Evolutionary conservation across 2,113 vertebrate species (phyloP).

Genomic region (Polypterus senegalus): DNA sequence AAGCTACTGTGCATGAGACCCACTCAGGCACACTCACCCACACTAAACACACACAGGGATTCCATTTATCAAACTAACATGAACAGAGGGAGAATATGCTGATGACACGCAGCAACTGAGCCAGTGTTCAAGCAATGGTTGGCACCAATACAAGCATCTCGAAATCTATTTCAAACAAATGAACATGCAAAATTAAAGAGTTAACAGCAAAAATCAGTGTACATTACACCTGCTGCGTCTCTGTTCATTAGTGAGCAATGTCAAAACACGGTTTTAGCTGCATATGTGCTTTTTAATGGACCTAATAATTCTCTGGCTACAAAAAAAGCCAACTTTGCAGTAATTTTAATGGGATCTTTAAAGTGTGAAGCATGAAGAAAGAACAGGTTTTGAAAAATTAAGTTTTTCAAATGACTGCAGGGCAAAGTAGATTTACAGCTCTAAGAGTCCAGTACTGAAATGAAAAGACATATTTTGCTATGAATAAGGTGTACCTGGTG

Average conservation of each 20-base stretch:
- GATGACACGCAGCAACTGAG: no score
- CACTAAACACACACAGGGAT: no score
- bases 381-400: slow-evolving; percentile 39
- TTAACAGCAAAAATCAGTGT: not conserved
- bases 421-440: slow-evolving; percentile 3
- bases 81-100: no score
- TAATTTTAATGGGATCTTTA: slow-evolving; percentile 46
- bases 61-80: no score
- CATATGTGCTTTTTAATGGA: slow-evolving; percentile 3
- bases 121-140: no score
- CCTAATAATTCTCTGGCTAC: slow-evolving; percentile 28
- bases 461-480: no score
- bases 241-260: not conserved
- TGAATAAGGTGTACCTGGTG: no score
- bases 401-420: slow-evolving; percentile 28
- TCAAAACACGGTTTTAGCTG: not conserved
- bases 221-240: not conserved
- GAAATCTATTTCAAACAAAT: no score
- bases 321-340: slow-evolving; percentile 26
- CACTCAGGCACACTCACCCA: no score
- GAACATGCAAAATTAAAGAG: not conserved
- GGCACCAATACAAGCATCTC: no score
- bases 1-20: no score
- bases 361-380: slow-evolving; percentile 32
- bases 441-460: no score